Evolutionary conservation across 2,888 invertebrate species (phyloP).

Genomic region (Sicus ferrugineus): DNA sequence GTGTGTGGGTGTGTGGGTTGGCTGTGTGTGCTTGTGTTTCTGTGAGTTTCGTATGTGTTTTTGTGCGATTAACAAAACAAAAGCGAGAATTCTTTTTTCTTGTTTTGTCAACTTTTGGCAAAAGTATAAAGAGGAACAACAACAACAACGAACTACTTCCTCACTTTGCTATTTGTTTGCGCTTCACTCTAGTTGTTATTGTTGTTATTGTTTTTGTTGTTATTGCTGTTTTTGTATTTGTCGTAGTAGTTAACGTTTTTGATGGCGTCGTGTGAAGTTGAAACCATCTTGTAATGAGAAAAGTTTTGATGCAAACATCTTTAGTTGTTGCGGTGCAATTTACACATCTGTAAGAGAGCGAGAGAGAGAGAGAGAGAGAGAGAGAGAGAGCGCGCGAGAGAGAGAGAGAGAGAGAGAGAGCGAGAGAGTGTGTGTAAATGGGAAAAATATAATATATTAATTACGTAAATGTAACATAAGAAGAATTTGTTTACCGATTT

Average conservation of each 20-base stretch:
- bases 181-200: neutral
- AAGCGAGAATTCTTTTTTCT: neutral
- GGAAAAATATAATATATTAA: neutral
- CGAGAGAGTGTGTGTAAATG: neutral
- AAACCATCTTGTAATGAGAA: slow-evolving; percentile 8
- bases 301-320: slow-evolving; percentile 8
- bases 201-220: neutral
- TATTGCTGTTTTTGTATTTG: neutral
- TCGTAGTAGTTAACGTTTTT: neutral
- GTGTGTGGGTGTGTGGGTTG: too few relatives aligned
- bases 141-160: neutral
- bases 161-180: neutral
- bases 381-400: too few relatives aligned
- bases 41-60: too few relatives aligned
- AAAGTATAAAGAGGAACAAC: slow-evolving; percentile 19
- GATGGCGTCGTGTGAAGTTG: neutral
- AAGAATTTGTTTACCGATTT: too few relatives aligned
- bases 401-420: too few relatives aligned
- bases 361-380: too few relatives aligned
- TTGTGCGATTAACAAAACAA: too few relatives aligned
- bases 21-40: too few relatives aligned
- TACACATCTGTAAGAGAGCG: neutral
- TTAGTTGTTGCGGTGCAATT: neutral
- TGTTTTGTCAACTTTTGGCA: slow-evolving; percentile 19
- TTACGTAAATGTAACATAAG: neutral